Conservation (phyloP, 2,888 invertebrate genomes). For the Aspidiotus destructor region DNA sequence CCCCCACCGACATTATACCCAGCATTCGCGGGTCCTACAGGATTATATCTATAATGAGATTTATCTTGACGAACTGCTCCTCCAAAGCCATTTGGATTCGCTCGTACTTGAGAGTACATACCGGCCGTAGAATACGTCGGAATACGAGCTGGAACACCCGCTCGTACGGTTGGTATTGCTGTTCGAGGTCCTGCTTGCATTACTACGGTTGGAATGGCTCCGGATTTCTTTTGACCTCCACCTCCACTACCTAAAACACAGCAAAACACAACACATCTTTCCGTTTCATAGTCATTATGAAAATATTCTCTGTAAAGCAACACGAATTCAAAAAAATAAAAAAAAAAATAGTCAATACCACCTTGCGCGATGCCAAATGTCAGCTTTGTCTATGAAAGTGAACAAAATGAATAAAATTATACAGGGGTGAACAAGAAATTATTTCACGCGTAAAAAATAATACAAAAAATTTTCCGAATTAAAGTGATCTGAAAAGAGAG, state of each 20-base stretch:
- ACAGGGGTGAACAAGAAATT: neutral
- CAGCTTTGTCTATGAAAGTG: neutral
- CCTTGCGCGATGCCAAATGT: neutral
- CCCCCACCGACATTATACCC: constrained; percentile 35
- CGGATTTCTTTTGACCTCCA: constrained; percentile 18
- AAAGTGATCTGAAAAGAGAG: too few species aligned
- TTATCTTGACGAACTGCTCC: constrained; percentile 36
- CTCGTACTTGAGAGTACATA: constrained; percentile 29
- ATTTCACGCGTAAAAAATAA: neutral
- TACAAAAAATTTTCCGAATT: neutral
- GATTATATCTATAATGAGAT: constrained; percentile 35
- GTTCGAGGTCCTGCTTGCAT: constrained; percentile 22
- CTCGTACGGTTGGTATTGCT: constrained; percentile 25
- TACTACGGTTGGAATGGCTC: constrained; percentile 14
- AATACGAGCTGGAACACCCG: constrained; percentile 27
- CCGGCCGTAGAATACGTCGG: constrained; percentile 22
- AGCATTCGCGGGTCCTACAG: constrained; percentile 33
- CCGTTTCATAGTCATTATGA: constrained; percentile 24
- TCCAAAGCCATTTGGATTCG: constrained; percentile 26
- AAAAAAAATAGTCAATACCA: constrained; percentile 24
- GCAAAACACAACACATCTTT: constrained; percentile 30
- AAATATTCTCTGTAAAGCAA: too few species aligned
- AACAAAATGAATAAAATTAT: neutral
- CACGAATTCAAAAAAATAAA: constrained; percentile 24
- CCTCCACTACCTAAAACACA: constrained; percentile 22